Evolutionary conservation across 2,113 vertebrate genomes (phyloP), one percentile per base, ranked within the genome.

Genomic region (Athene cunicularia): DNA sequence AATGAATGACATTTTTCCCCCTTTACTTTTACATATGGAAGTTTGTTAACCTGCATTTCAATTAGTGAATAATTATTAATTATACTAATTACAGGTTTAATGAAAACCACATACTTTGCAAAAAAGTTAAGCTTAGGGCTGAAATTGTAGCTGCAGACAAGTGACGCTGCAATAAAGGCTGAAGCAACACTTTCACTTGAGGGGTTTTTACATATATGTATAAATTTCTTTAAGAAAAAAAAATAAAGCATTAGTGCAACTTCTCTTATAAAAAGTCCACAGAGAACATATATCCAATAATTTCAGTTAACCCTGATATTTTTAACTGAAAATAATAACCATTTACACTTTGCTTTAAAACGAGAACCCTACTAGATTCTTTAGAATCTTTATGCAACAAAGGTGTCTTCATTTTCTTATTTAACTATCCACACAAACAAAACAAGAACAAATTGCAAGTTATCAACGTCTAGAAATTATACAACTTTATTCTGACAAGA

Each of bases 41-140:
- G 96, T 98, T 98, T 98, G 98, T 98, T 98, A 98, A 98, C 98
- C 97, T 98, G 97, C 23, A 76, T 92, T 98, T 98, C 97, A 98
- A 97, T 98, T 97, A 98, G 96, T 84, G 97, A 98, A 98, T 98
- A 97, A 98, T 98, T 98, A 98, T 98, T 98, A 98, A 98, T 98
- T 98, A 98, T 80, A 97, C 96, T 98, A 98, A 98, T 98, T 97
- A 97, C 93, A 94, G 88, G 85, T 97, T 97, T 97, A 95, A 91
- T 93, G 94, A 88, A 97, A 97, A 97, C 93, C 97, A 97, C 92
- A 83, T 95, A 95, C 84, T 95, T 93, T 45, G 74, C 41, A 37
- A 86, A 97, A 92, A 95, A 96, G 64, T 88, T 96, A 95, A 94
- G 84, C 93, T 97, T 88, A 75, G 86, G 20, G 91, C 90, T 96